phyloP scores from a whole-genome alignment of 2,888 invertebrate species.

The Scaptomyza flava region DNA sequence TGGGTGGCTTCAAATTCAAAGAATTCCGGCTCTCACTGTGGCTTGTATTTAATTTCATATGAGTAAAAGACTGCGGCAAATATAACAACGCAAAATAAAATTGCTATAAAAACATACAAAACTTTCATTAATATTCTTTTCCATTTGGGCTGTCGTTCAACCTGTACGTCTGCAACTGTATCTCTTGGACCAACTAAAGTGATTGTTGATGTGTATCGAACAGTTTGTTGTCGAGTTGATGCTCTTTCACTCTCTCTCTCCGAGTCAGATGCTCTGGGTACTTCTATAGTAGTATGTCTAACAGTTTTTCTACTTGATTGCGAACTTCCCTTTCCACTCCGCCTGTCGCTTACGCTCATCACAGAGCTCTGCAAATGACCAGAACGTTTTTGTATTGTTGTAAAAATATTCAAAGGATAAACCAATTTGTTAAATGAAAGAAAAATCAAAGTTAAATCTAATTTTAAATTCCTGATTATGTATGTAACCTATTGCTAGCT shows the following conservation, averaged over 20 bases:
- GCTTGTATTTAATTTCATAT: not conserved
- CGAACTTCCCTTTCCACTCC: not conserved
- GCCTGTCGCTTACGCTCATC: not conserved
- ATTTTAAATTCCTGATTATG: too few relatives aligned
- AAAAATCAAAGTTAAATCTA: not conserved
- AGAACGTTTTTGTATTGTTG: not conserved
- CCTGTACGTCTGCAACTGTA: too few relatives aligned
- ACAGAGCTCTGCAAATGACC: too few relatives aligned
- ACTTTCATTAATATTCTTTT: not conserved
- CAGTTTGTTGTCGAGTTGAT: not conserved
- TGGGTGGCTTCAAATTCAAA: not conserved
- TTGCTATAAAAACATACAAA: not conserved
- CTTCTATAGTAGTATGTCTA: not conserved
- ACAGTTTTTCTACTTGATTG: not conserved
- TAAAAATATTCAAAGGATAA: not conserved
- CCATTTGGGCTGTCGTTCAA: not conserved
- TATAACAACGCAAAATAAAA: not conserved
- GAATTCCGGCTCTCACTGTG: not conserved
- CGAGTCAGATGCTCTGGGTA: not conserved
- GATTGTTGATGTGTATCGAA: not conserved
- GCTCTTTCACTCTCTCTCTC: too few relatives aligned
- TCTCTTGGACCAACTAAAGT: not conserved
- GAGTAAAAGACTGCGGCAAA: not conserved
- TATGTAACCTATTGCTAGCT: too few relatives aligned
- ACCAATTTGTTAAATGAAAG: not conserved